Evolutionary conservation across 2,888 invertebrate species (phyloP).

Genomic region (Epinotia demarniana): DNA sequence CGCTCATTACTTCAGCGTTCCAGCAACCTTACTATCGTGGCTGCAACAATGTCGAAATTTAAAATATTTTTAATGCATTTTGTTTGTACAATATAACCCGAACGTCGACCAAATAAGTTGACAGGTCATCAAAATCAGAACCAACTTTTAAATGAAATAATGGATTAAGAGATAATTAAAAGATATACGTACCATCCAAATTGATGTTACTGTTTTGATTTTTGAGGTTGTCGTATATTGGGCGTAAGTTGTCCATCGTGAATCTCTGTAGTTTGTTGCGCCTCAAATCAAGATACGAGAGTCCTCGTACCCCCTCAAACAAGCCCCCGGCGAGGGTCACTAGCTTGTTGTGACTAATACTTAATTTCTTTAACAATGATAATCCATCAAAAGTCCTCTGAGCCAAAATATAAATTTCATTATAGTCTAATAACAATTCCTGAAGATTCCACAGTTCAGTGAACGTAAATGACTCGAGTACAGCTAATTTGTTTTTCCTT

Average conservation of each 20-base stretch:
- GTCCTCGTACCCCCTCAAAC: slow-evolving; percentile 88
- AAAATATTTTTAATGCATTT: too few species aligned
- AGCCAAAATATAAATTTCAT: slow-evolving; percentile 88
- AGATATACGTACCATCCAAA: slow-evolving; percentile 87
- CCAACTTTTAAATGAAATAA: not conserved
- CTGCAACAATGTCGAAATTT: too few species aligned
- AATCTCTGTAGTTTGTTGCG: slow-evolving; percentile 90
- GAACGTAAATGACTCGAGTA: slow-evolving; percentile 91
- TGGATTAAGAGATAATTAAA: not conserved
- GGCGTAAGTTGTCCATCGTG: slow-evolving; percentile 89
- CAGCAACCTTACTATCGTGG: too few species aligned
- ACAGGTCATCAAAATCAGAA: too few species aligned
- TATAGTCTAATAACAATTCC: slow-evolving; percentile 88
- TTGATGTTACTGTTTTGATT: slow-evolving; percentile 89
- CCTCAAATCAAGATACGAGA: slow-evolving; percentile 90
- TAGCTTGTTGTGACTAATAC: slow-evolving; percentile 90
- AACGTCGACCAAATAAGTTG: too few species aligned
- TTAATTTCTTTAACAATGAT: slow-evolving; percentile 88
- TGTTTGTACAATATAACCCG: too few species aligned
- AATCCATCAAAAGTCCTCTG: slow-evolving; percentile 91
- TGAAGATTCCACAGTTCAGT: slow-evolving; percentile 90
- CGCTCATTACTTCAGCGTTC: too few species aligned
- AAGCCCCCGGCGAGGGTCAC: slow-evolving; percentile 88
- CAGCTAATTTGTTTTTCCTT: slow-evolving; percentile 89
- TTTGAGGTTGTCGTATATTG: slow-evolving; percentile 90